These are phyloP conservation scores for Drosophila repletoides DNA, from an alignment of 1,140 invertebrate genomes.

Conservation along the genomic window DNA sequence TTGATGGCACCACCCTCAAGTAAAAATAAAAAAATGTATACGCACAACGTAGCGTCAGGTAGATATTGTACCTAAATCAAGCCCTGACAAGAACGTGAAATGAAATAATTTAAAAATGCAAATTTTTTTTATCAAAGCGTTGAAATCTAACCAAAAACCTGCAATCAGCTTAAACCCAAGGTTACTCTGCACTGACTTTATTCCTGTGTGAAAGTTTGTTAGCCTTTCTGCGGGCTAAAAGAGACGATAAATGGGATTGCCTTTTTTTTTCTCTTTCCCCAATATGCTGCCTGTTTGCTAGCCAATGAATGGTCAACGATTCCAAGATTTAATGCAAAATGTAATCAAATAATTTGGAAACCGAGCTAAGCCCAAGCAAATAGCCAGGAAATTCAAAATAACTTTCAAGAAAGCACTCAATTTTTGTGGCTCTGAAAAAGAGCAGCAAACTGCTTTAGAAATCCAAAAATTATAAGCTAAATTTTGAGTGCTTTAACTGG, in stretches of 20 bases:
- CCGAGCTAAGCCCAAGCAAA: no score
- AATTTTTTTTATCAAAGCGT: conserved; percentile 53
- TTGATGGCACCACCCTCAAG: conserved; percentile 1
- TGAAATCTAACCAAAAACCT: conserved; percentile 48
- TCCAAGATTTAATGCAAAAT: background rate
- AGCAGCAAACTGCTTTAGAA: no score
- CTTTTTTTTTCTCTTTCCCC: no score
- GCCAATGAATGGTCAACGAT: background rate
- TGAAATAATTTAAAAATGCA: conserved; percentile 76
- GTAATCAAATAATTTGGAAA: conserved; percentile 1
- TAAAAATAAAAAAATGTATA: background rate
- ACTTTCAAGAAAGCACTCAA: background rate
- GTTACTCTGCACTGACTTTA: conserved; percentile 34
- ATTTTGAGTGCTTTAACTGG: no score
- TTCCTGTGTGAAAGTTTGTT: conserved; percentile 26
- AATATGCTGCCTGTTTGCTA: conserved; percentile 14
- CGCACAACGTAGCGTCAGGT: conserved; percentile 29
- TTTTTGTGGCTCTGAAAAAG: no score
- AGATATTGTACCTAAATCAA: conserved; percentile 66
- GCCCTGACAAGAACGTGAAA: conserved; percentile 71
- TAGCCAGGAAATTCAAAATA: conserved; percentile 3
- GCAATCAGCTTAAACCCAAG: conserved; percentile 48
- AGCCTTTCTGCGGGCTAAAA: background rate
- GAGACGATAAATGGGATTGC: conserved; percentile 2
- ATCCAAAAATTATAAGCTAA: no score